Conservation (phyloP, 1,140 invertebrate species). For the Caenorhabditis brenneri region DNA sequence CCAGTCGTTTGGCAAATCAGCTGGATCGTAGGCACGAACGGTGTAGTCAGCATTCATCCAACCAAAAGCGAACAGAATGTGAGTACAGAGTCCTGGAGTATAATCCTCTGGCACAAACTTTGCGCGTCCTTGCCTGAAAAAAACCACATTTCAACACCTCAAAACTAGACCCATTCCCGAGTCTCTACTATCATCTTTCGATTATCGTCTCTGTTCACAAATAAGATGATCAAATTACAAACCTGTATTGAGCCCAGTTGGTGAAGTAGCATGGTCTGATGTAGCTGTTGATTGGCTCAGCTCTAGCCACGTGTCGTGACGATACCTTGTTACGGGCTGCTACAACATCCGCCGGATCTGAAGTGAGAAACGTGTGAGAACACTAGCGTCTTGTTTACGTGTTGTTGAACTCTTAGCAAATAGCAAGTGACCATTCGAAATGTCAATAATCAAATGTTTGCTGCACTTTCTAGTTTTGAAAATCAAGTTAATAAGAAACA, state of each 20-base stretch:
- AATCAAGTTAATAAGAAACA: neutral
- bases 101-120: constrained; percentile 94
- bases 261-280: constrained; percentile 85
- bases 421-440: neutral
- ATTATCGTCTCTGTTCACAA: neutral
- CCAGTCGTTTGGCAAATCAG: constrained; percentile 67
- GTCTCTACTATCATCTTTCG: constrained; percentile 2
- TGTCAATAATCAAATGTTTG: neutral
- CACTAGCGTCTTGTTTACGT: neutral
- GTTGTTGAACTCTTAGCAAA: constrained; percentile 22
- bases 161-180: neutral
- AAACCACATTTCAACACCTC: neutral
- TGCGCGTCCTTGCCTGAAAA: constrained; percentile 79
- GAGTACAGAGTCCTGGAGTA: constrained; percentile 89
- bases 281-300: constrained; percentile 45
- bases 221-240: constrained; percentile 30
- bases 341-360: constrained; percentile 45
- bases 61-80: constrained; percentile 92
- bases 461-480: neutral
- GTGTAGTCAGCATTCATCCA: constrained; percentile 94
- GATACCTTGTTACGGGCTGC: neutral
- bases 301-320: constrained; percentile 15
- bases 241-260: constrained; percentile 93
- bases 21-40: constrained; percentile 76
- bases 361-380: constrained; percentile 24